These are phyloP conservation scores for Augochlora pura DNA, from an alignment of 1,140 invertebrate genomes.

Conservation along the genomic window DNA sequence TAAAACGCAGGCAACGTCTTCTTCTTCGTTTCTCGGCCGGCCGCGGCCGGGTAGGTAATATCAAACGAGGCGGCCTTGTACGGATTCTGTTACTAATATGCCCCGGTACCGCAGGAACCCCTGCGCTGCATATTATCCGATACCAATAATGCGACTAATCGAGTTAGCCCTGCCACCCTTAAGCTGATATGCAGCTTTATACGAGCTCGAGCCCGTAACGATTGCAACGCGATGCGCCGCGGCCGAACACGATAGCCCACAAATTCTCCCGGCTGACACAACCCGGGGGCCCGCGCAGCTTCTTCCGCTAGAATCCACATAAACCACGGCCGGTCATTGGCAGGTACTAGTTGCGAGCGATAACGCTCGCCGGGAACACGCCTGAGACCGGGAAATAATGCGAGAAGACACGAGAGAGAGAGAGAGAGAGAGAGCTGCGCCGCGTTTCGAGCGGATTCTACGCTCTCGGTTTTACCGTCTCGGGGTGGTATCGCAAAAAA, in stretches of 20 bases:
- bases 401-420: background rate
- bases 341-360: slow-evolving; percentile 45
- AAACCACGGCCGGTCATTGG: slow-evolving; percentile 9
- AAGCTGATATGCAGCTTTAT: slow-evolving; percentile 80
- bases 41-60: slow-evolving; percentile 76
- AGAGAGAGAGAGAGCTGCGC: background rate
- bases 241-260: background rate
- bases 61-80: slow-evolving; percentile 79
- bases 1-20: background rate
- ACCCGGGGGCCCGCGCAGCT: background rate
- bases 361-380: slow-evolving; percentile 12
- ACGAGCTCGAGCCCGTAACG: slow-evolving; percentile 70
- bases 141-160: slow-evolving; percentile 81
- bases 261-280: slow-evolving; percentile 12
- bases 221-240: slow-evolving; percentile 51
- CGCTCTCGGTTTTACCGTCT: slow-evolving; percentile 43
- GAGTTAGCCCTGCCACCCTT: slow-evolving; percentile 75
- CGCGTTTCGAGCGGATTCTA: background rate
- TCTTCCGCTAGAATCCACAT: background rate
- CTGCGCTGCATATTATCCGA: slow-evolving; percentile 80
- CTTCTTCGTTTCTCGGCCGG: slow-evolving; percentile 23
- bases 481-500: slow-evolving; percentile 46
- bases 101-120: slow-evolving; percentile 72
- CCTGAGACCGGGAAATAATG: background rate
- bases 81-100: slow-evolving; percentile 80